Percentiles rank a stretch among this genome's conserved stretches.
phyloP scores from a whole-genome alignment of 2,888 invertebrate genomes.

The Cyclophora punctaria region DNA sequence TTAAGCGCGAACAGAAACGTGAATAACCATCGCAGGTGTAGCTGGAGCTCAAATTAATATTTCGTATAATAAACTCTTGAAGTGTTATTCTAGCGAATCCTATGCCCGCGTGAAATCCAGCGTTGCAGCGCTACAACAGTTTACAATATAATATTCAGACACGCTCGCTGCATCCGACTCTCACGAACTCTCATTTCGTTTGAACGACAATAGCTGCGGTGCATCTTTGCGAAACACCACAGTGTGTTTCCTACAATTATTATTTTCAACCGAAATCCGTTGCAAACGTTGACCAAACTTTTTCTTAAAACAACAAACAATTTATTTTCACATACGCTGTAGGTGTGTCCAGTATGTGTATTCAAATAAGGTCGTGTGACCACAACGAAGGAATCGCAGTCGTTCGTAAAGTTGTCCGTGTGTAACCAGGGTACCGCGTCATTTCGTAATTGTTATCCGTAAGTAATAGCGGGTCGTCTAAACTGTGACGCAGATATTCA shows the following conservation, averaged over 20 bases:
- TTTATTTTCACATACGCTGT: too few species aligned
- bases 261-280: neutral
- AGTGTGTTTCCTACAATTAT: constrained; percentile 4
- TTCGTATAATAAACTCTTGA: constrained; percentile 15
- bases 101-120: constrained; percentile 18
- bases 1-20: too few species aligned
- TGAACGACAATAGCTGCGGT: constrained; percentile 26
- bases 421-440: constrained; percentile 32
- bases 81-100: constrained; percentile 17
- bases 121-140: constrained; percentile 16
- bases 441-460: constrained; percentile 37
- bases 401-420: constrained; percentile 32
- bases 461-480: constrained; percentile 26
- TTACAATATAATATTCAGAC: constrained; percentile 20
- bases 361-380: constrained; percentile 17
- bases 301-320: neutral
- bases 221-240: constrained; percentile 18
- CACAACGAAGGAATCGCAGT: constrained; percentile 32
- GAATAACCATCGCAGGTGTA: too few species aligned
- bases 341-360: neutral
- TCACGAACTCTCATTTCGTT: constrained; percentile 21
- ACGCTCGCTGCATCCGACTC: constrained; percentile 3
- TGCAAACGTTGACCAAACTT: neutral
- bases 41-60: constrained; percentile 12
- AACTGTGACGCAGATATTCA: constrained; percentile 30